Percentiles rank a stretch among this genome's conserved stretches.
Conservation (phyloP, 2,113 vertebrate genomes). For the Argyrosomus japonicus region DNA sequence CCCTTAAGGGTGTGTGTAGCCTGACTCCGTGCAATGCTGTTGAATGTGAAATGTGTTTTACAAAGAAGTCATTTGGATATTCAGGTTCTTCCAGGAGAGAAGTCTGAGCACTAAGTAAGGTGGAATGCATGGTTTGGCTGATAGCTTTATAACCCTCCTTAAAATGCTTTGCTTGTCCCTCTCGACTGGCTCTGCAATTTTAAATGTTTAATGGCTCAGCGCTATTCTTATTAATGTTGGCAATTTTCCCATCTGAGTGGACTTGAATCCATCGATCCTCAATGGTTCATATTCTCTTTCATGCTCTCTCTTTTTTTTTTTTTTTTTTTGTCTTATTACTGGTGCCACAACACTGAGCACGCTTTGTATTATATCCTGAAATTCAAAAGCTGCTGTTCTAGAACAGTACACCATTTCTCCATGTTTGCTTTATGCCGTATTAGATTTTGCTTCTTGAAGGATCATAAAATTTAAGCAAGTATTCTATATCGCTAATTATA, state of each 20-base stretch:
- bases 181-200: constrained; percentile 52
- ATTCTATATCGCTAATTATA: constrained; percentile 13
- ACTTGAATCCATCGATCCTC: constrained; percentile 29
- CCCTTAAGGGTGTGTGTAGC: neutral
- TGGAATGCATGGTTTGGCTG: constrained; percentile 52
- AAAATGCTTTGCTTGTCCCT: constrained; percentile 53
- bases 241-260: constrained; percentile 51
- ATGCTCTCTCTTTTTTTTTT: neutral
- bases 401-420: constrained; percentile 16
- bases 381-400: constrained; percentile 13
- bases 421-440: constrained; percentile 48
- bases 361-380: constrained; percentile 14
- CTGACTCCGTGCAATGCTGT: neutral
- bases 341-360: constrained; percentile 20
- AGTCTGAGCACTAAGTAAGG: constrained; percentile 22
- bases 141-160: constrained; percentile 53
- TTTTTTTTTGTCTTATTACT: constrained; percentile 6
- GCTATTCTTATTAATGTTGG: constrained; percentile 65
- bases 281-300: constrained; percentile 37
- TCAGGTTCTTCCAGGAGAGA: neutral
- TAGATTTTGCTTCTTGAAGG: constrained; percentile 12
- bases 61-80: constrained; percentile 12
- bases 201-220: constrained; percentile 61
- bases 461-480: constrained; percentile 18
- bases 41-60: constrained; percentile 26